These are phyloP conservation scores for Sialis fuliginosa DNA, from an alignment of 2,888 invertebrate genomes.

Conservation along the genomic window DNA sequence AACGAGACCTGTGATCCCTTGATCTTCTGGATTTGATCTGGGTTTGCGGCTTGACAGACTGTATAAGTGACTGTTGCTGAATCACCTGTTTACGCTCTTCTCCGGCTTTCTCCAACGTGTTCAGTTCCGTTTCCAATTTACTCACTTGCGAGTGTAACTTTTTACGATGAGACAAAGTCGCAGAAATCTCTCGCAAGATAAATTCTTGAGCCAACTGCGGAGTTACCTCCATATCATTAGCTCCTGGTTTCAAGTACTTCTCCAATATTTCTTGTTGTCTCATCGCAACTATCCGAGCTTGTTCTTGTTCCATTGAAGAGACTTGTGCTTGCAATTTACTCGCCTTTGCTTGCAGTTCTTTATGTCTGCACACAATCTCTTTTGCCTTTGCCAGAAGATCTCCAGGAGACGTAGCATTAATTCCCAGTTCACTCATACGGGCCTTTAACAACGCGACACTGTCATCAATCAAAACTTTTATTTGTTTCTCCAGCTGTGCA, in stretches of 20 bases:
- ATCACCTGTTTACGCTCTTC: conserved; percentile 37
- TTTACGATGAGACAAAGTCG: conserved; percentile 67
- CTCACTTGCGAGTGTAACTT: conserved; percentile 66
- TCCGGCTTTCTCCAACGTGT: conserved; percentile 50
- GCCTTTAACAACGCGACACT: conserved; percentile 77
- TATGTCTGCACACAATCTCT: conserved; percentile 83
- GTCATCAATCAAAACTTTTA: conserved; percentile 79
- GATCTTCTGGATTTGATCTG: conserved; percentile 35
- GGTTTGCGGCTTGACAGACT: conserved; percentile 16
- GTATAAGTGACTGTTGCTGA: conserved; percentile 20
- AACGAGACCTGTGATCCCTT: conserved; percentile 57
- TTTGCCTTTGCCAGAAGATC: conserved; percentile 74
- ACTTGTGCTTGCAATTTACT: conserved; percentile 76
- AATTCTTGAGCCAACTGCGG: conserved; percentile 60
- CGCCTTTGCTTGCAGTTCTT: conserved; percentile 78
- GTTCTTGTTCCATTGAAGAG: conserved; percentile 51
- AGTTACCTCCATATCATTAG: conserved; percentile 39
- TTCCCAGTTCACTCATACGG: conserved; percentile 81
- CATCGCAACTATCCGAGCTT: conserved; percentile 50
- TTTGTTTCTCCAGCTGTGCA: conserved; percentile 85
- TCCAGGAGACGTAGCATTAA: conserved; percentile 70
- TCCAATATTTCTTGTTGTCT: conserved; percentile 61
- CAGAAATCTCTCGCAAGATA: conserved; percentile 71
- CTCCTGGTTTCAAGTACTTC: conserved; percentile 40
- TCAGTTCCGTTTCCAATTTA: conserved; percentile 61